These are phyloP conservation scores for Macrotus californicus DNA, from an alignment of 2,113 vertebrate genomes.

Conservation along the genomic window DNA sequence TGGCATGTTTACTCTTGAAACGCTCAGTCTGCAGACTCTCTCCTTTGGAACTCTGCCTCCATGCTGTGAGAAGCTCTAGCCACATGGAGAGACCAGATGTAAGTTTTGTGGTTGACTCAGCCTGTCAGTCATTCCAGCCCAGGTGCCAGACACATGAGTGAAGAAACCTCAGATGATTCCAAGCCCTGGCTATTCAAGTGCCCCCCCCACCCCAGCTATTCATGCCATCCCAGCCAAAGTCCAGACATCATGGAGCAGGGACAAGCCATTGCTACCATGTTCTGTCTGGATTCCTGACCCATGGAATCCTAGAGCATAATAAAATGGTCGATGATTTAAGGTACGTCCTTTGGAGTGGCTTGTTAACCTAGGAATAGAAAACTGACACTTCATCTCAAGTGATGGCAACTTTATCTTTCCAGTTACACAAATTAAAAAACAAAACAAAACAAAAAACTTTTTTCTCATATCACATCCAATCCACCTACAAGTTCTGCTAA, in stretches of 20 bases:
- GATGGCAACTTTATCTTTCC: not conserved
- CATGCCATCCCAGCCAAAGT: not conserved
- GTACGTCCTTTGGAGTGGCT: not conserved
- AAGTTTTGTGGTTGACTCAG: not conserved
- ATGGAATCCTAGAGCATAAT: not conserved
- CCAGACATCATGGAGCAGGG: too few species aligned
- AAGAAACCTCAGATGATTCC: not conserved
- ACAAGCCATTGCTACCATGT: not conserved
- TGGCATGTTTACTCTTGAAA: not conserved
- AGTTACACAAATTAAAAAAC: not conserved
- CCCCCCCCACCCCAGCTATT: fast-evolving
- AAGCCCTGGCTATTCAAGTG: not conserved
- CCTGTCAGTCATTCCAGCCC: not conserved
- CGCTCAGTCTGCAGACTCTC: not conserved
- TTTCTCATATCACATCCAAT: not conserved
- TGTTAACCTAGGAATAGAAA: not conserved
- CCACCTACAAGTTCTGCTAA: not conserved
- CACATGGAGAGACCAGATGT: not conserved
- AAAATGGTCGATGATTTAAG: not conserved
- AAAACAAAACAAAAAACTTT: not conserved
- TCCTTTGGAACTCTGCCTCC: not conserved
- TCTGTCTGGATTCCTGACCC: not conserved
- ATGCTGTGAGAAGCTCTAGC: not conserved
- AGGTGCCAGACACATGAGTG: not conserved
- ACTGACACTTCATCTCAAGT: not conserved